These are phyloP conservation scores for Netelia melanura DNA, from an alignment of 2,888 invertebrate species.

Conservation along the genomic window DNA sequence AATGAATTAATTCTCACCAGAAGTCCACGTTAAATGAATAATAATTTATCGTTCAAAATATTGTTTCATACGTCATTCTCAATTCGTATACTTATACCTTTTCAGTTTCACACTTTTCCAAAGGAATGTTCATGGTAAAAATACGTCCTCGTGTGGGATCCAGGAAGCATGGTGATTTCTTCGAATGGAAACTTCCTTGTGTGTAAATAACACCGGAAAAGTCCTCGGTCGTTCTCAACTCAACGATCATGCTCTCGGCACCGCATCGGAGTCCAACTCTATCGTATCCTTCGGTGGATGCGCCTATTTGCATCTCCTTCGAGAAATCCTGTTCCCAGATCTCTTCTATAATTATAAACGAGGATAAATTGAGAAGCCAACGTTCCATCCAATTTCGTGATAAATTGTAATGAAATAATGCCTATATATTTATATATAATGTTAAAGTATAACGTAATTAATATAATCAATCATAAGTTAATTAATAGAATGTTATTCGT, in stretches of 20 bases:
- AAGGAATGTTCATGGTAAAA: conserved; percentile 86
- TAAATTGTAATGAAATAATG: conserved; percentile 20
- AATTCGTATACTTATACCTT: conserved; percentile 78
- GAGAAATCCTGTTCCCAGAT: conserved; percentile 86
- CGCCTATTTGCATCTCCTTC: conserved; percentile 87
- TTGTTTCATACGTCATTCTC: not conserved
- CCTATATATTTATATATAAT: not conserved
- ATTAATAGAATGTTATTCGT: not conserved
- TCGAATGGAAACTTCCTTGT: conserved; percentile 87
- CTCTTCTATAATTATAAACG: conserved; percentile 76
- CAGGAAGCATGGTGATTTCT: conserved; percentile 86
- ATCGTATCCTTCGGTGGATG: conserved; percentile 86
- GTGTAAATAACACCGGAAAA: conserved; percentile 89
- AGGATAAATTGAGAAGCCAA: not conserved
- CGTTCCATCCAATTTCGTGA: not conserved
- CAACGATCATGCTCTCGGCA: conserved; percentile 86
- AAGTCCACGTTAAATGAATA: not conserved
- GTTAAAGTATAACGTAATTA: conserved; percentile 13
- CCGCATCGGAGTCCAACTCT: conserved; percentile 87
- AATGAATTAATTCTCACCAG: conserved; percentile 1
- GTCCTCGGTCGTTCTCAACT: conserved; percentile 86
- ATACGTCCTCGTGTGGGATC: conserved; percentile 85
- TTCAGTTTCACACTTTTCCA: conserved; percentile 87
- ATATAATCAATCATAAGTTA: not conserved
- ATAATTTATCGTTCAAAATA: conserved; percentile 16